phyloP scores from a whole-genome alignment of 35 echinoderm and acorn worm genomes.

The Lytechinus pictus region DNA sequence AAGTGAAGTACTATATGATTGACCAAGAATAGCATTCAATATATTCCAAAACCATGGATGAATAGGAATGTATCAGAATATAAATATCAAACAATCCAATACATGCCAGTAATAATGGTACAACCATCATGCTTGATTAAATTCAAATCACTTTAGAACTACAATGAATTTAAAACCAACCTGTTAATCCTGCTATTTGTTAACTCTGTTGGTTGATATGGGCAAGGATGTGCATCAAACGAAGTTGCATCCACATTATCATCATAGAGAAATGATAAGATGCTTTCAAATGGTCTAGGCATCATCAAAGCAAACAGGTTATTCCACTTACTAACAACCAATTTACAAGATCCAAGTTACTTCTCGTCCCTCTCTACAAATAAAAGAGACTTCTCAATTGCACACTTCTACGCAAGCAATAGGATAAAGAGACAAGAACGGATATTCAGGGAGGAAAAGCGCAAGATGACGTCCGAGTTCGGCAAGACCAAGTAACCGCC shows the following conservation, averaged over 20 bases:
- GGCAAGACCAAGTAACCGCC: neutral
- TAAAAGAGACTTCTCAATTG: conserved; percentile 19
- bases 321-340: neutral
- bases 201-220: conserved; percentile 7
- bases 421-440: conserved; percentile 2
- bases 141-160: neutral
- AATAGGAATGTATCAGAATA: no score
- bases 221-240: neutral
- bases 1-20: no score
- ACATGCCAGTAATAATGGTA: no score
- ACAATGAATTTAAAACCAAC: neutral
- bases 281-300: conserved; percentile 24
- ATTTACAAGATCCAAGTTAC: neutral
- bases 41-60: no score
- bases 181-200: conserved; percentile 6
- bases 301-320: neutral
- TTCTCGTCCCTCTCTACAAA: neutral
- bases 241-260: neutral
- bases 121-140: neutral
- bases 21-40: no score
- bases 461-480: conserved; percentile 16
- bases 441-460: neutral
- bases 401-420: conserved; percentile 1
- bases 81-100: no score
- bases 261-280: conserved; percentile 26